Conservation (phyloP, 1,140 invertebrate genomes). For the Drosophila bipectinata region DNA sequence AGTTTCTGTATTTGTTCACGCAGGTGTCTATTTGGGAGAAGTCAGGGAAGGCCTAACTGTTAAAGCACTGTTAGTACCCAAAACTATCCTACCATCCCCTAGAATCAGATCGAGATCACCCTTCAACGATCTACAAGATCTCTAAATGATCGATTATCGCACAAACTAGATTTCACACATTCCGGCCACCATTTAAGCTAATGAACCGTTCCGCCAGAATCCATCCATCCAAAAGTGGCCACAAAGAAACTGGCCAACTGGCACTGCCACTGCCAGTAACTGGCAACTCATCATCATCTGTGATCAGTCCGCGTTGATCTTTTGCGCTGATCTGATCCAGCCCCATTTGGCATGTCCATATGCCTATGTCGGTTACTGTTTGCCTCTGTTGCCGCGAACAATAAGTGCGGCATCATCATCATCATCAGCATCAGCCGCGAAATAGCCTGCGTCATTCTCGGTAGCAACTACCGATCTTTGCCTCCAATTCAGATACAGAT, state of each 20-base stretch:
- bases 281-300: conserved; percentile 63
- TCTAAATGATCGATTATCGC: conserved; percentile 72
- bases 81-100: too few relatives aligned
- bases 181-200: conserved; percentile 72
- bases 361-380: conserved; percentile 42
- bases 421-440: conserved; percentile 37
- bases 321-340: conserved; percentile 37
- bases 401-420: conserved; percentile 52
- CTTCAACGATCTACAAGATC: conserved; percentile 11
- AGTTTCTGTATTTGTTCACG: background rate
- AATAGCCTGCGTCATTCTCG: conserved; percentile 61
- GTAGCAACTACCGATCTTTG: conserved; percentile 71
- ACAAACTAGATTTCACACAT: conserved; percentile 67
- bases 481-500: conserved; percentile 37
- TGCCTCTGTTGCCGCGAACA: background rate
- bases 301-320: conserved; percentile 41
- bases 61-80: background rate
- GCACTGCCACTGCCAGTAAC: background rate
- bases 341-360: conserved; percentile 46
- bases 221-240: background rate
- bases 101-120: background rate
- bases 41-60: background rate
- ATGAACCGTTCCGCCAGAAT: conserved; percentile 53
- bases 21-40: conserved; percentile 28
- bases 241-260: background rate